These are phyloP conservation scores for Drosophila kokeensis DNA, from an alignment of 2,888 invertebrate genomes.

Conservation along the genomic window DNA sequence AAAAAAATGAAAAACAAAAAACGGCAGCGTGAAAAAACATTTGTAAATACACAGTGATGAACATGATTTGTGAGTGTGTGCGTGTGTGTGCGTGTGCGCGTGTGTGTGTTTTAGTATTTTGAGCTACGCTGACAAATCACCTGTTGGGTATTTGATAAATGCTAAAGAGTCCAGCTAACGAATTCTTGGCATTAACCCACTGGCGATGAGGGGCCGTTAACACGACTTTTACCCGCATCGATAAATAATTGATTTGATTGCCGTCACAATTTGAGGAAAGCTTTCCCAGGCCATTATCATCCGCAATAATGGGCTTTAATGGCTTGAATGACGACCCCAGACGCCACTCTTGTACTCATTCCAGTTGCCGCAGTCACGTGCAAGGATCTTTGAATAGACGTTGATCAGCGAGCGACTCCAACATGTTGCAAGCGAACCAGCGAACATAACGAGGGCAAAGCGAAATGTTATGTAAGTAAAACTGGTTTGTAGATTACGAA, in stretches of 20 bases:
- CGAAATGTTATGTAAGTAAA: neutral
- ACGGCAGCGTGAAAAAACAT: constrained; percentile 45
- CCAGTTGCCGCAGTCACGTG: constrained; percentile 30
- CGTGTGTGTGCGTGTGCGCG: constrained; percentile 5
- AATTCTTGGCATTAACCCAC: constrained; percentile 55
- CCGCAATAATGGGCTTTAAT: constrained; percentile 52
- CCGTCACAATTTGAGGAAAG: constrained; percentile 64
- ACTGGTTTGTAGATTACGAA: neutral
- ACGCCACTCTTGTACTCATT: constrained; percentile 16
- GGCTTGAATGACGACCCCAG: constrained; percentile 32
- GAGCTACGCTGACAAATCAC: constrained; percentile 55
- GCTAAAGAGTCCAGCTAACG: constrained; percentile 23
- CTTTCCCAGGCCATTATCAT: constrained; percentile 61
- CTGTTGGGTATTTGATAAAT: constrained; percentile 48
- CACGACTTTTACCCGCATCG: constrained; percentile 73
- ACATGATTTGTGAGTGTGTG: constrained; percentile 40
- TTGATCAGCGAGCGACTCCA: constrained; percentile 34
- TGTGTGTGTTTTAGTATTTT: constrained; percentile 7
- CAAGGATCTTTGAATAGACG: constrained; percentile 46
- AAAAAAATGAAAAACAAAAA: constrained; percentile 24
- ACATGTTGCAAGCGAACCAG: constrained; percentile 46
- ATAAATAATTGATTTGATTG: constrained; percentile 76
- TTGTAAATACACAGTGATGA: constrained; percentile 64
- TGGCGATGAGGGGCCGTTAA: constrained; percentile 36
- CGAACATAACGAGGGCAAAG: constrained; percentile 26